These are phyloP conservation scores for Lepilemur ruficaudatus DNA, from an alignment of 2,797 vertebrate genomes.

Conservation along the genomic window DNA sequence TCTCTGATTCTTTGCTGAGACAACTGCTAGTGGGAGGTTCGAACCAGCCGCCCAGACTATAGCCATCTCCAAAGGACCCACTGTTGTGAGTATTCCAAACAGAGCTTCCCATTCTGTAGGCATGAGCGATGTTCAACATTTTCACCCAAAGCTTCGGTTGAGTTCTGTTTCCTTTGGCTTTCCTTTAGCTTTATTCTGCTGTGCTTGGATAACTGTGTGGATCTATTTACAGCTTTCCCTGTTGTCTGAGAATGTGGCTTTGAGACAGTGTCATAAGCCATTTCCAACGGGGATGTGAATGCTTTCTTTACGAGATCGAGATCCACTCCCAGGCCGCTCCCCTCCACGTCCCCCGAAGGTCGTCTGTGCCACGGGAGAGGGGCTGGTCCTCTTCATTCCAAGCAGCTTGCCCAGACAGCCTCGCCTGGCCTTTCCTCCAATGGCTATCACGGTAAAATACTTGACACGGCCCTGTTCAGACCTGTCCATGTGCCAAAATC, in stretches of 20 bases:
- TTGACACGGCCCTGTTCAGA: conserved; percentile 77
- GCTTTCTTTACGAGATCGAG: conserved; percentile 42
- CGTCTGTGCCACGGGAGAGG: conserved; percentile 46
- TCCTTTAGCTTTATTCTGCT: conserved; percentile 53
- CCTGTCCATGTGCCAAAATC: conserved; percentile 81
- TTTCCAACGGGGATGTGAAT: conserved; percentile 55
- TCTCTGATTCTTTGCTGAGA: background rate
- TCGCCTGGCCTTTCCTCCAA: conserved; percentile 74
- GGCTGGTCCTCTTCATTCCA: conserved; percentile 65
- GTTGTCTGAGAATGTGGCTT: conserved; percentile 65
- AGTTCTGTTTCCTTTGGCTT: conserved; percentile 59
- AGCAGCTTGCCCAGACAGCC: conserved; percentile 60
- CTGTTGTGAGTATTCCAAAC: conserved; percentile 31
- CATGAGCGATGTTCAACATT: conserved; percentile 53
- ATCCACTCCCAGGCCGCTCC: background rate
- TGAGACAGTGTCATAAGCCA: conserved; percentile 55
- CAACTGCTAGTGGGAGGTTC: background rate
- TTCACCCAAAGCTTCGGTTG: conserved; percentile 68
- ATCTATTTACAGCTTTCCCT: conserved; percentile 66
- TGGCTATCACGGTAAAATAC: conserved; percentile 81
- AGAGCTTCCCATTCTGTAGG: conserved; percentile 61
- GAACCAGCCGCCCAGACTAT: background rate
- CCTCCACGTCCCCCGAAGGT: conserved; percentile 57
- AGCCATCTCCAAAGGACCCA: conserved; percentile 47
- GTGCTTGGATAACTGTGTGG: conserved; percentile 69